These are phyloP conservation scores for Diglossa cyanea DNA, from an alignment of 2,797 vertebrate genomes.

Conservation along the genomic window DNA sequence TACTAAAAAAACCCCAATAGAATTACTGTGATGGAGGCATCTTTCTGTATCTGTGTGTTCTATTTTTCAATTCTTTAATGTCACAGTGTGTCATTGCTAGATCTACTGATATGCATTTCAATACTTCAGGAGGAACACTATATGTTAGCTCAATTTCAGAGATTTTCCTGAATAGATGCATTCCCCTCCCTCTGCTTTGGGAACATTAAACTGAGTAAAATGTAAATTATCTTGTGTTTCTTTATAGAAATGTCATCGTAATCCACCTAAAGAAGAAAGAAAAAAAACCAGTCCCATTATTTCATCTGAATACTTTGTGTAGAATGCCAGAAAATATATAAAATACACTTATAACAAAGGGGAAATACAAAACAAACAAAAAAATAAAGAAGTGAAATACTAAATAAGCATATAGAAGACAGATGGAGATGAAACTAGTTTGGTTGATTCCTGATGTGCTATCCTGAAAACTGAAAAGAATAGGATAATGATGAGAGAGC, in stretches of 20 bases:
- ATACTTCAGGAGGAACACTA: background rate
- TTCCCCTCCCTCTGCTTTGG: rapidly evolving
- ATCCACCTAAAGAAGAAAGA: background rate
- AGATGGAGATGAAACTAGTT: background rate
- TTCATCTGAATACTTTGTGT: background rate
- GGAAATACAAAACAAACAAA: background rate
- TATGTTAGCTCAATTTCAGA: background rate
- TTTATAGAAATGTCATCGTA: background rate
- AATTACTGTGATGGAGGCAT: background rate
- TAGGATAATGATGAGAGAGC: background rate
- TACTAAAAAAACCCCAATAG: background rate
- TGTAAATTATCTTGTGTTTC: background rate
- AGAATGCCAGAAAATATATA: background rate
- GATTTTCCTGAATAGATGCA: background rate
- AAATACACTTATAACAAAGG: background rate
- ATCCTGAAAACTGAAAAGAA: background rate
- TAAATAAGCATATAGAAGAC: background rate
- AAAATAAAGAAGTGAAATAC: background rate
- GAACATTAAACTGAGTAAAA: background rate
- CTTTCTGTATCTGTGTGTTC: rapidly evolving
- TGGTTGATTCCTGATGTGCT: background rate
- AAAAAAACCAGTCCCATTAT: background rate
- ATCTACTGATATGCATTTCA: background rate
- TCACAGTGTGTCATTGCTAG: background rate
- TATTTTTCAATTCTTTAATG: background rate